Evolutionary conservation across 2,113 vertebrate species (phyloP), one percentile per base, ranked within the genome.

Genomic region (Candoia aspera): DNA sequence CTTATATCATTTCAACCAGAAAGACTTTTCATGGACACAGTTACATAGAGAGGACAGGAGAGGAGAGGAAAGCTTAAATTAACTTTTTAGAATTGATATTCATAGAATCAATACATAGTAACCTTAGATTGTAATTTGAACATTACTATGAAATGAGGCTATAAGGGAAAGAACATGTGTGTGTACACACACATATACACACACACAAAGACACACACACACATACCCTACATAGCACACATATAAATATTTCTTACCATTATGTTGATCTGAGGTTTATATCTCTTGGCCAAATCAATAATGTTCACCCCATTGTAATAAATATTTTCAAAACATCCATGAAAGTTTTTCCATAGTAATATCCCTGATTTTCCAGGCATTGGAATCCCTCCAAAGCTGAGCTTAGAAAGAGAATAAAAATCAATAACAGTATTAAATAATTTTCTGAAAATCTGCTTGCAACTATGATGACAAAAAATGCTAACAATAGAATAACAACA

Each of bases 291-390:
- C 92, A 98, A 97, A 90, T 98, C 97, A 58, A 99, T 97, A 96
- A 99, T 94, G 57, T 98, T 98, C 94, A 98, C 91, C 83, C 97
- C 98, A 92, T 99, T 98, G 96, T 98, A 99, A 94, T 98, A 96
- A 87, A 99, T 97, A 94, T 99, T 99, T 97, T 99, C 99, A 96
- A 99, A 96, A 96, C 99, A 99, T 68, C 99, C 99, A 54, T 98
- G 95, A 95, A 99, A 99, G 94, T 98, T 98, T 92, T 96, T 98
- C 90, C 92, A 97, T 93, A 97, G 96, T 33, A 98, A 96, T 87
- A 97, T 97, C 94, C 97, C 98, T 95, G 96, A 97, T 96, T 98
- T 98, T 94, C 97, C 98, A 92, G 97, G 97, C 91, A 97, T 95
- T 96, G 98, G 97, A 87, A 97, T 98, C 91, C 98, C 98, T 97